These are phyloP conservation scores for Peromyscus attwateri DNA, from an alignment of 2,797 vertebrate species.

Conservation along the genomic window DNA sequence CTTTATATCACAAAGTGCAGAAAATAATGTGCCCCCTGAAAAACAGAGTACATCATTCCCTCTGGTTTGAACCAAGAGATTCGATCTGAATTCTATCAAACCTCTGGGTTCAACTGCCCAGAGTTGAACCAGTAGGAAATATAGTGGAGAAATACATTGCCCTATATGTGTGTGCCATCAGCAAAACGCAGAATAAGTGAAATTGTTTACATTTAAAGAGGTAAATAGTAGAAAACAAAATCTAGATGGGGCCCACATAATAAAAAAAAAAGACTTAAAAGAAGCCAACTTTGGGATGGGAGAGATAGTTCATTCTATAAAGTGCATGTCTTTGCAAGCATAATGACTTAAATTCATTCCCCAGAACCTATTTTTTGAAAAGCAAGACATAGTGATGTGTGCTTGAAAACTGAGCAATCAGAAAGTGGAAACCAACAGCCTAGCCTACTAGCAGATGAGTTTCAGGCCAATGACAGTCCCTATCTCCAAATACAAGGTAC, in stretches of 20 bases:
- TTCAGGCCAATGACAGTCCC: background rate
- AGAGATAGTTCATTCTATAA: background rate
- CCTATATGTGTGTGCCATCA: background rate
- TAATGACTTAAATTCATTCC: background rate
- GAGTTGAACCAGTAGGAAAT: slow-evolving; percentile 3
- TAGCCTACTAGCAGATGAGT: background rate
- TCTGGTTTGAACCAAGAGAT: slow-evolving; percentile 56
- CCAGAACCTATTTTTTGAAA: background rate
- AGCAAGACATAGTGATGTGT: background rate
- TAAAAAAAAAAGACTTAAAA: slow-evolving; percentile 36
- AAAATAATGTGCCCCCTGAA: background rate
- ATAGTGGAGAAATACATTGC: slow-evolving; percentile 16
- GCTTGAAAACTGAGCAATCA: background rate
- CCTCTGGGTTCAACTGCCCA: background rate
- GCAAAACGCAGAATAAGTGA: slow-evolving; percentile 47
- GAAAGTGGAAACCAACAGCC: background rate
- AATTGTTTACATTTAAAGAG: background rate
- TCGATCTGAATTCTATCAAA: slow-evolving; percentile 5
- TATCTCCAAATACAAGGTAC: background rate
- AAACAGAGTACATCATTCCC: background rate
- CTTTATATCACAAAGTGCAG: background rate
- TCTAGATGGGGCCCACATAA: background rate
- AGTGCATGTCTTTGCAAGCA: background rate
- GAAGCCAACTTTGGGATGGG: background rate
- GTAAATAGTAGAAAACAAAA: background rate